Base-by-base conservation (phyloP, 2,888 invertebrate genomes). In the Aromia moschata region DNA sequence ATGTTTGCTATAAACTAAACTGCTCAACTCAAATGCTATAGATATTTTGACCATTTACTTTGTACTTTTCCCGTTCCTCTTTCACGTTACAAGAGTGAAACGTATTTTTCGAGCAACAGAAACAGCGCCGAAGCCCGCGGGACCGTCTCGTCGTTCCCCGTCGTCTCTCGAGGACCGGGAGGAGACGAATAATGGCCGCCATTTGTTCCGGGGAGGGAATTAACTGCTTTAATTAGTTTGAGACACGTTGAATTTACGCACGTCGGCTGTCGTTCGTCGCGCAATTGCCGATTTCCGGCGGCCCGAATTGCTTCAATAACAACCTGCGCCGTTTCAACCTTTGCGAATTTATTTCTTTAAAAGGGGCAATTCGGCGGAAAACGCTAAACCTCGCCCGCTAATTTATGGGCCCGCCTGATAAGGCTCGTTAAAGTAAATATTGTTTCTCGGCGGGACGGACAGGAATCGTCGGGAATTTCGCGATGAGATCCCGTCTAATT, bases 181-280 rank as follows among this genome's bases (percentile, higher is more conserved):
- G 70, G 72, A 76, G 75, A 77, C 76, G 76, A 79, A 74, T 79
- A 79, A 80, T 79, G 77, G 77, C 70, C 67, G 74, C 72, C 79
- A 77, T 80, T 80, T 75, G 80, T 80, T 80, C 77, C 78, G 79
- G 78, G 77, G 77, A 71, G 74, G 77, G 76, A 80, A 81, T 81
- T 80, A 81, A 80, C 81, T 80, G 77, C 79, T 80, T 80, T 81
- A 81, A 81, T 81, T 81, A 81, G 80, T 79, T 79, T 74, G 79
- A 78, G 79, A 79, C 80, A 79, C 77, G 79, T 79, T 79, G 76
- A 79, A 80, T 80, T 80, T 80, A 80, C 79, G 79, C 76, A 73
- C 57, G 77, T 72, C 74, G 65, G 74, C 74, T 77, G 77, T 76
- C 77, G 73, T 77, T 75, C 72, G 72, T 65, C 58, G 56, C 71